Base-by-base conservation (phyloP, 2,113 vertebrate genomes). In the Polyodon spathula region DNA sequence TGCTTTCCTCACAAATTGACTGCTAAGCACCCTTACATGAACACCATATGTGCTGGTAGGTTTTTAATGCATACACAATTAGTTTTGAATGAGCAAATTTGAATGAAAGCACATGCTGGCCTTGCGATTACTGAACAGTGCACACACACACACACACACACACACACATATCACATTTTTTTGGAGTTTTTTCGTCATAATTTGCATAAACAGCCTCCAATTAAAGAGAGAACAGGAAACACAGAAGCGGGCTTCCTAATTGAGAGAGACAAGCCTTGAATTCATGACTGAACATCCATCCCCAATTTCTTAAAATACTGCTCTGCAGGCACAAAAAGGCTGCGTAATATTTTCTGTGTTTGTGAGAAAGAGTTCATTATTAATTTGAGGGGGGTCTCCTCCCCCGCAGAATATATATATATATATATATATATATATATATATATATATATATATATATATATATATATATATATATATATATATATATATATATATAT, bases 31-130 rank as follows among this genome's bases (percentile, higher is more conserved):
- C 1, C 12, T 58, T 11, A 54, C 2, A 6, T 42, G 8, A 51
- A 55, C 38, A 62, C 61, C 37, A 38, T 52, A 17, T 62, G 27
- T 15, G 50, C 64, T 37, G 61, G 4, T 56, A 44, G 17, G 62
- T 72, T 66, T 57, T 62, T 40, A 63, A 57, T 46, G 72, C 12
- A 48, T 27, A 63, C 44, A 68, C 8, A 67, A 72, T 70, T 46
- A 58, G 37, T 51, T 64, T 9, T 50, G 54, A 61, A 61, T 41
- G 48, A 10, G 53, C 12, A 37, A 15, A 9, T 40, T 59, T 59
- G 70, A 74, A 67, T 1, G 48, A 10, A 54, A 27, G 39, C 37
- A 55, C 39, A n/a, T 15, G 6, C 42, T 58, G 9, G 43, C 46
- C 48, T 60, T 8, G 4, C 16, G 54, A 7, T 11, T 57, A 14